Percentiles rank a stretch among this genome's conserved stretches.
phyloP scores from a whole-genome alignment of 1,140 invertebrate species.

The Delia radicum region DNA sequence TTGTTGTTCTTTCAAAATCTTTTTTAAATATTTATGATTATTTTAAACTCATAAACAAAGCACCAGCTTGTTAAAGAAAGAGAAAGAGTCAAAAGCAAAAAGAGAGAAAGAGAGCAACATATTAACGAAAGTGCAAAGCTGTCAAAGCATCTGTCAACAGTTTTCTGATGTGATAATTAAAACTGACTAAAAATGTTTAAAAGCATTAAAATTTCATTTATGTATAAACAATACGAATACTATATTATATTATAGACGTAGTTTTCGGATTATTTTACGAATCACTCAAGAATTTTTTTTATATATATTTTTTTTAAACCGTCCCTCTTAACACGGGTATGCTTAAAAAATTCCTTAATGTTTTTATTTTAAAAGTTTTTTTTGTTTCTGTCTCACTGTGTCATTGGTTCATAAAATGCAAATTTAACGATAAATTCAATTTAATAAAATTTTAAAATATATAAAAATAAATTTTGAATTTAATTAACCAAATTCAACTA shows the following conservation, averaged over 20 bases:
- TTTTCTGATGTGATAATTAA: slow-evolving; percentile 14
- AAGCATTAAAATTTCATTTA: not conserved
- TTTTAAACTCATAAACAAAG: not conserved
- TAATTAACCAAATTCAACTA: no score
- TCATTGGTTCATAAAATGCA: slow-evolving; percentile 22
- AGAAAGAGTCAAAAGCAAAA: not conserved
- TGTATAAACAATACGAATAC: not conserved
- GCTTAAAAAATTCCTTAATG: not conserved
- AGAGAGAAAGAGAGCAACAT: not conserved
- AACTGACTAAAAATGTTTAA: not conserved
- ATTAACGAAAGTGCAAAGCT: slow-evolving; percentile 9
- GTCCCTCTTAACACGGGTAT: not conserved
- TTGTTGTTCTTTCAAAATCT: not conserved
- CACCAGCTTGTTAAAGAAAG: not conserved
- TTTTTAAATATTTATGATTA: not conserved
- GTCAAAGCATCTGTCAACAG: slow-evolving; percentile 16
- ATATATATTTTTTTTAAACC: not conserved
- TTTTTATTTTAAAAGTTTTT: slow-evolving; percentile 6
- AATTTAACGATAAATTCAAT: slow-evolving; percentile 2
- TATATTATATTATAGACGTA: not conserved
- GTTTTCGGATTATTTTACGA: not conserved
- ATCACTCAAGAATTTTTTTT: not conserved
- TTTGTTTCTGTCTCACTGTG: slow-evolving; percentile 7
- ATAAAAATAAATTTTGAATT: not conserved
- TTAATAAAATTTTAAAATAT: not conserved